Evolutionary conservation across 2,113 vertebrate genomes (phyloP), one percentile per base, ranked within the genome.

Genomic region (Pseudorectes ferrugineus): DNA sequence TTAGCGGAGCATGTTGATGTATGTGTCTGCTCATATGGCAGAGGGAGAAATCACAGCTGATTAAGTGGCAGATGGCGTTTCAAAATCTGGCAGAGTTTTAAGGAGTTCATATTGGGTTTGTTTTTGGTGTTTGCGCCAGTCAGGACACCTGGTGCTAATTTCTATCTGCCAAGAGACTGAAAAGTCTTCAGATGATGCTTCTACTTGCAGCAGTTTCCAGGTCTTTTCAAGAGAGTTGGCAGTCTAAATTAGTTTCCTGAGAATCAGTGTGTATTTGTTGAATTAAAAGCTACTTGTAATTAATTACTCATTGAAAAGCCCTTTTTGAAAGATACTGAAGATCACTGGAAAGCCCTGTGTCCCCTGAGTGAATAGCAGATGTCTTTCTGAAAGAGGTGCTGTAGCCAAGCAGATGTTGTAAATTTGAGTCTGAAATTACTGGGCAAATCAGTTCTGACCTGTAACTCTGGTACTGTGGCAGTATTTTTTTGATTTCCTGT

Each of bases 211-310:
- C 42, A 49, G 57, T 91, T 95, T 95, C 84, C 66, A 82, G 21
- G 57, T 79, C 42, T 83, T 85, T 94, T 89, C 49, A 76, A 88
- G 46, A 68, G 36, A 76, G 25, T 17, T 88, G 84, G 71, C 88
- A 89, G 42, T 54, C 70, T 45, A n/a, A 79, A 63, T 74, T 72
- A 68, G 45, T 76, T 91, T 75, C 61, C 38, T 0, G 1, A 68
- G 73, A 57, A 73, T 46, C 70, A 58, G 49, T 0, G 3, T 68
- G 15, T 88, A 54, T 78, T 89, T 91, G 42, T n/a, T 81, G 70
- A 94, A 97, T 74, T 94, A 85, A 89, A 95, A 95, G 66, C 89
- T 91, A 54, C 77, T 89, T 87, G 58, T 82, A 94, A 65, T 88
- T 95, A 95, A 82, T 92, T 83, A 59, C 42, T 70, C 13, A 25